These are phyloP conservation scores for Andrena bucephala DNA, from an alignment of 2,888 invertebrate species.

Conservation along the genomic window DNA sequence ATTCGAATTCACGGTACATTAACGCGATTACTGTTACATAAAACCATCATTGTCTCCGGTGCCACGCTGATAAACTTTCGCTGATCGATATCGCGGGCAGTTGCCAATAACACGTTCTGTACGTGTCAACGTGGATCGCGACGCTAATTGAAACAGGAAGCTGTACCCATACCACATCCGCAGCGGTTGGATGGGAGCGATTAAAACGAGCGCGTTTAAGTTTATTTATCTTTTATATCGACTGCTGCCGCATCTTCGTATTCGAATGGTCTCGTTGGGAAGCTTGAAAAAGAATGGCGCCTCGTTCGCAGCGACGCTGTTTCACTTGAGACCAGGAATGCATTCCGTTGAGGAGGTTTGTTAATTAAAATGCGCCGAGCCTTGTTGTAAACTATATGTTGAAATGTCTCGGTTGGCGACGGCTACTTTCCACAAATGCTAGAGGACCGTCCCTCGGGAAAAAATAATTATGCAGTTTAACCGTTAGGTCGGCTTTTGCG, in stretches of 20 bases:
- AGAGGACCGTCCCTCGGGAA: not conserved
- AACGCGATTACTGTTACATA: not conserved
- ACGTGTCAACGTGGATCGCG: not conserved
- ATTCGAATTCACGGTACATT: not conserved
- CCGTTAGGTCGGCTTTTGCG: constrained; percentile 37
- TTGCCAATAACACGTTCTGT: not conserved
- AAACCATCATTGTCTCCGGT: constrained; percentile 13
- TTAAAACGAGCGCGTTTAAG: not conserved
- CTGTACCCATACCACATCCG: constrained; percentile 4
- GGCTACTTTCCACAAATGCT: constrained; percentile 12
- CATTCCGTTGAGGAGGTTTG: not conserved
- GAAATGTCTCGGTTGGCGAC: not conserved
- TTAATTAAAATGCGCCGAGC: not conserved
- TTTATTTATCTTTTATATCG: not conserved
- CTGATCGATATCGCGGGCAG: not conserved
- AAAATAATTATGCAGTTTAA: constrained; percentile 29
- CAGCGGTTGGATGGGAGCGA: not conserved
- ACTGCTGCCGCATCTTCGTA: not conserved
- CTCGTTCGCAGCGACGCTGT: not conserved
- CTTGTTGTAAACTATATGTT: constrained; percentile 1
- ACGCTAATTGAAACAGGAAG: constrained; percentile 25
- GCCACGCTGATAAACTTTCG: constrained; percentile 21
- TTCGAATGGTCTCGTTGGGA: not conserved
- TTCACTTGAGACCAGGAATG: not conserved
- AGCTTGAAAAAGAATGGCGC: not conserved